Percentiles rank a stretch among this genome's conserved stretches.
phyloP scores from a whole-genome alignment of 35 echinoderm and acorn worm genomes.

The Heliocidaris erythrogramma region DNA sequence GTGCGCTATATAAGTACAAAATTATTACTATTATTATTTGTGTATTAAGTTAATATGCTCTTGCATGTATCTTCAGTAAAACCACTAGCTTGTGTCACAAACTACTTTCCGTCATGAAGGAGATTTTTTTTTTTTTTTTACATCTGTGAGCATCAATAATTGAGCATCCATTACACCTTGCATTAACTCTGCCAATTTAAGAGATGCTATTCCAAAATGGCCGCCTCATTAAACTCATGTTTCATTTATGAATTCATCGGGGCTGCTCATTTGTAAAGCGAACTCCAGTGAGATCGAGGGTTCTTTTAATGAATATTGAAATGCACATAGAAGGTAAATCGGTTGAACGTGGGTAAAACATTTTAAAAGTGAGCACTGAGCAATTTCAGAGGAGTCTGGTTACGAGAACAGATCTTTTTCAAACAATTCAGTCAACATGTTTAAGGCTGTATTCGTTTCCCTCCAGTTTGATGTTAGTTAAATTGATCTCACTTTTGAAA shows the following conservation, averaged over 20 bases:
- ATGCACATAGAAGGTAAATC: neutral
- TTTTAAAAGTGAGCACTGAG: neutral
- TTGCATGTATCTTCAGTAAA: too few relatives aligned
- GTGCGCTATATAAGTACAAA: too few relatives aligned
- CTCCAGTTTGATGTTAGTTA: neutral
- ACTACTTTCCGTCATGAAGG: neutral
- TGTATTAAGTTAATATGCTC: too few relatives aligned
- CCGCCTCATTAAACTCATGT: neutral
- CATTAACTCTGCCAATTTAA: neutral
- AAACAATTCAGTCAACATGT: neutral
- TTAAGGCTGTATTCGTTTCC: neutral
- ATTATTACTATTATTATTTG: too few relatives aligned
- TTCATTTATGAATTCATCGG: neutral
- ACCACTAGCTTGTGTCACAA: neutral
- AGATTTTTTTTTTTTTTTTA: too few relatives aligned
- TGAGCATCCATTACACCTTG: neutral
- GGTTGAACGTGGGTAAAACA: neutral
- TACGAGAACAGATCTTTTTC: neutral
- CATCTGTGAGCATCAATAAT: neutral
- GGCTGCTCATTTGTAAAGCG: neutral
- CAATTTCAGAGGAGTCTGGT: neutral
- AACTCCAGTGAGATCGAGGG: neutral
- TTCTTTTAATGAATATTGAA: conserved; percentile 13
- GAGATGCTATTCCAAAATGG: neutral
- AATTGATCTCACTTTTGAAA: neutral